These are phyloP conservation scores for Myocastor coypus DNA, from an alignment of 2,113 vertebrate species.

Conservation along the genomic window DNA sequence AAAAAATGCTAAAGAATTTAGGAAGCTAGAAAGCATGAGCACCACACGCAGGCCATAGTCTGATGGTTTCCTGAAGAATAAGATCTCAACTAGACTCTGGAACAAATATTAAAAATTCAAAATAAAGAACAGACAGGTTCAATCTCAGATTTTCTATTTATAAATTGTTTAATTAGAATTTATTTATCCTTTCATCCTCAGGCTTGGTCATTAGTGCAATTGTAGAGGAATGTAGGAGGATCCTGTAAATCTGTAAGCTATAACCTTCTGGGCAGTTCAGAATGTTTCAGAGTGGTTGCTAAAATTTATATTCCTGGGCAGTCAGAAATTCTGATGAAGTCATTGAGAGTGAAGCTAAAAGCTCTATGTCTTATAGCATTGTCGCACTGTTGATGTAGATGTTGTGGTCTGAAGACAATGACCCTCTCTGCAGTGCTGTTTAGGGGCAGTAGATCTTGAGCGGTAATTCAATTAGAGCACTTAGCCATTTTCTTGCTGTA, in stretches of 20 bases:
- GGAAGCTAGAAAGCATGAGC: not conserved
- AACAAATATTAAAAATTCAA: not conserved
- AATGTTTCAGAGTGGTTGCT: not conserved
- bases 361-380: not conserved
- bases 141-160: not conserved
- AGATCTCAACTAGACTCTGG: not conserved
- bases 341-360: not conserved
- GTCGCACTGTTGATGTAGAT: not conserved
- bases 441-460: not conserved
- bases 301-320: not conserved
- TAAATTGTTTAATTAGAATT: not conserved
- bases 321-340: not conserved
- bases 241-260: not conserved
- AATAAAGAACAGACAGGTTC: not conserved
- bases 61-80: not conserved
- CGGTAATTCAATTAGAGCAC: not conserved
- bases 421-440: not conserved
- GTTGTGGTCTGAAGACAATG: not conserved
- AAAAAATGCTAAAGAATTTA: not conserved
- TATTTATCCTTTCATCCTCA: not conserved
- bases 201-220: not conserved
- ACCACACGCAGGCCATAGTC: not conserved
- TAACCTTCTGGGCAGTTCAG: not conserved
- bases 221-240: not conserved
- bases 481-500: not conserved